Base-by-base conservation (phyloP, 2,888 invertebrate genomes). In the Amorpha juglandis region DNA sequence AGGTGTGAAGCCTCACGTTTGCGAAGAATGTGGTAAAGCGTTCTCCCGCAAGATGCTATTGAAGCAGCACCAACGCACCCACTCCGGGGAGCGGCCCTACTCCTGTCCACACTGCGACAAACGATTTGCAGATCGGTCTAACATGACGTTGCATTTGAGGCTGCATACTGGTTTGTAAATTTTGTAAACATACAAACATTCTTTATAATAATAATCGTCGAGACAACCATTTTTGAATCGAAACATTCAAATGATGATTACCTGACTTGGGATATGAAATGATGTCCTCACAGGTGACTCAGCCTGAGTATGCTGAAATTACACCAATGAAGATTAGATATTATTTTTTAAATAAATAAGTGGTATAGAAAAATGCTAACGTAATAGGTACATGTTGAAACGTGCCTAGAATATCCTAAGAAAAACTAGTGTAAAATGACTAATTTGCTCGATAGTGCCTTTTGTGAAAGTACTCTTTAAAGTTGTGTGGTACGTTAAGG, bases 1-100 rank as follows among this genome's bases (percentile, higher is more conserved):
- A 94, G 95, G 97, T 12, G 94, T 97, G 0, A 97, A 97, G 77
- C 97, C 97, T 0, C 97, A 97, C 82, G 95, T 95, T 66, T 97
- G 97, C 79, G 94, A 92, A 3, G 95, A 96, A 69, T 97, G 97
- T 78, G 96, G 96, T 52, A 97, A 97, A 81, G 95, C 96, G n/a
- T 97, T 97, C 82, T 97, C 97, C 0, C 93, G 97, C 42, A 97
- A 97, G 90, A 97, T 97, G 97, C 89, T 97, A 0, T 88, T 97
- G 67, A 97, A 97, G 81, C 97, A 97, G 82, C 97, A 97, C 81
- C 95, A 96, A 83, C 94, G 97, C 27, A 97, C 97, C 1, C 97
- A 97, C 81, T 97, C 96, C 2, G 97, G 97, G 1, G 97, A 97
- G 86, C 94, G 97, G 69, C 97, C 97, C 0, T 97, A 97, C 86